phyloP scores from a whole-genome alignment of 2,797 vertebrate genomes.

The Nothura maculosa region DNA sequence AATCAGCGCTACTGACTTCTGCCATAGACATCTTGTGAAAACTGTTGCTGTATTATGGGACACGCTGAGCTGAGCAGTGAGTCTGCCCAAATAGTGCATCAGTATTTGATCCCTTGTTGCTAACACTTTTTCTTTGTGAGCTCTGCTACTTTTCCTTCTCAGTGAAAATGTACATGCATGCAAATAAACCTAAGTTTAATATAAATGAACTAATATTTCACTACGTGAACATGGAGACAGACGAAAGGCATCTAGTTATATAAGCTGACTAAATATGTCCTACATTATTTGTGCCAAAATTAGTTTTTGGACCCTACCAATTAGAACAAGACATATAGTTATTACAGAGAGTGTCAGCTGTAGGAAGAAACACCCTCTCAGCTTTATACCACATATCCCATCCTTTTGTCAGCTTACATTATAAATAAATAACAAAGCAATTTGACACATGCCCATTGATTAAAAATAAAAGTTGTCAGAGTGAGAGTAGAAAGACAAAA shows the following conservation, averaged over 20 bases:
- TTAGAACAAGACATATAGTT: conserved; percentile 45
- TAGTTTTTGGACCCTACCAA: conserved; percentile 27
- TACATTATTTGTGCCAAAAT: conserved; percentile 42
- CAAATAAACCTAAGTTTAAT: not conserved
- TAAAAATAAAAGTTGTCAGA: conserved; percentile 87
- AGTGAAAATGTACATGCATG: not conserved
- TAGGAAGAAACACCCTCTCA: conserved; percentile 67
- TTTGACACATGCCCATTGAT: conserved; percentile 85
- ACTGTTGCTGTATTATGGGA: not conserved
- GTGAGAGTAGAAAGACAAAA: conserved; percentile 82
- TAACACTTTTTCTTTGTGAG: conserved; percentile 4
- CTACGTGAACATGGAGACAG: not conserved
- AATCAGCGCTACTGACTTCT: not conserved
- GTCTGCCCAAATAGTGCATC: not conserved
- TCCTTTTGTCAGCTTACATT: conserved; percentile 82
- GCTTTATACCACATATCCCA: conserved; percentile 74
- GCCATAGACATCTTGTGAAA: not conserved
- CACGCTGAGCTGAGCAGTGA: not conserved
- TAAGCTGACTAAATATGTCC: conserved; percentile 40
- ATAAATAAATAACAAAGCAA: conserved; percentile 87
- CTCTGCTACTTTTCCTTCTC: not conserved
- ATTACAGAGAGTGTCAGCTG: conserved; percentile 64
- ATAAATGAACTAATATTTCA: not conserved
- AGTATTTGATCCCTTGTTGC: not conserved
- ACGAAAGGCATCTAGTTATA: not conserved